A percentile compares a stretch with the other conserved stretches of the same genome.
Evolutionary conservation across 2,113 vertebrate genomes (phyloP).

Genomic region (Erythrocercus mccallii): DNA sequence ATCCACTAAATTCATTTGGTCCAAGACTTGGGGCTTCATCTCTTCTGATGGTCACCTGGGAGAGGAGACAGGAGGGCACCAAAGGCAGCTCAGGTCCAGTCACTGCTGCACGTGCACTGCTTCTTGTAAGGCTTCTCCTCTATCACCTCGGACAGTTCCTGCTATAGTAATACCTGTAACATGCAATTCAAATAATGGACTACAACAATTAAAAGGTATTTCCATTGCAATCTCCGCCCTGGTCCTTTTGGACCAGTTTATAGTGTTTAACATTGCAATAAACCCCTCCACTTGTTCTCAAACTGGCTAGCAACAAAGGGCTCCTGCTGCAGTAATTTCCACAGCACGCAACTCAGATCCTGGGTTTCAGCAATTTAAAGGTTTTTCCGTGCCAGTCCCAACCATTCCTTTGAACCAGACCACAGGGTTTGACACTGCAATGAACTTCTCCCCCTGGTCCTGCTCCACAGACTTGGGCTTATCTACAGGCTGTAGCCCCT

Average conservation of each 20-base stretch:
- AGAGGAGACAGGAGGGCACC: neutral
- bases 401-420: neutral
- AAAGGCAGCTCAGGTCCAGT: neutral
- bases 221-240: neutral
- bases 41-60: neutral
- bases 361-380: neutral
- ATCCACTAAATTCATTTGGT: neutral
- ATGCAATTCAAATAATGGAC: neutral
- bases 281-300: neutral
- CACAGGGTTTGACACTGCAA: neutral
- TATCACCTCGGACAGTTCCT: rapidly evolving
- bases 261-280: neutral
- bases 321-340: neutral
- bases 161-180: neutral
- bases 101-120: neutral
- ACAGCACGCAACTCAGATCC: neutral
- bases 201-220: neutral
- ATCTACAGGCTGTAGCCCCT: neutral
- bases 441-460: neutral
- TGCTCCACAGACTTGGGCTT: neutral
- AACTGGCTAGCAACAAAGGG: neutral
- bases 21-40: neutral
- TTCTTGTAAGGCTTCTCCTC: neutral
- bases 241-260: neutral
- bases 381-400: neutral